A percentile compares a stretch with the other conserved stretches of the same genome.
These are phyloP conservation scores for Nasonovia ribisnigri DNA, from an alignment of 2,888 invertebrate genomes.

Conservation along the genomic window DNA sequence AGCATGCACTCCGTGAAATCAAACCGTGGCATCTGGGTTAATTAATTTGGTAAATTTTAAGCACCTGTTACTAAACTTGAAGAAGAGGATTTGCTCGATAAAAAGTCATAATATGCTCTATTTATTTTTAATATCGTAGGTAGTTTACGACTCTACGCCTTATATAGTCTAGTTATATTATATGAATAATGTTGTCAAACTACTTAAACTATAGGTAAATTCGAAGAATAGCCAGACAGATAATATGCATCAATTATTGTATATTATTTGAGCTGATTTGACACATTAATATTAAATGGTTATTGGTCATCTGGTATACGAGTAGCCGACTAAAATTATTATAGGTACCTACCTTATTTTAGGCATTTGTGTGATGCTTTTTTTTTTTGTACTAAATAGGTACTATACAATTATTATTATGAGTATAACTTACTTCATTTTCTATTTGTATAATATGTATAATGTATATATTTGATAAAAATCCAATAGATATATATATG, in stretches of 20 bases:
- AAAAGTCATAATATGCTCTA: neutral
- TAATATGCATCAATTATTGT: neutral
- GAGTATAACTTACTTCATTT: too few relatives aligned
- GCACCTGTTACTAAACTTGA: neutral
- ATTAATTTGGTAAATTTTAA: neutral
- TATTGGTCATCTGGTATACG: neutral
- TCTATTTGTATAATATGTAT: too few relatives aligned
- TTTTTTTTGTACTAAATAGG: too few relatives aligned
- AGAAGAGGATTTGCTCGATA: neutral
- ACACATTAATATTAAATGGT: neutral
- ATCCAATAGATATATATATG: too few relatives aligned
- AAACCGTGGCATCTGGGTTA: neutral
- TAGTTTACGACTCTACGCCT: neutral
- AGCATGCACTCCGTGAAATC: neutral
- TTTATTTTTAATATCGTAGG: neutral
- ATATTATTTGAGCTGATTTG: neutral
- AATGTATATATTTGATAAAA: too few relatives aligned
- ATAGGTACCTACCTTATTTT: too few relatives aligned
- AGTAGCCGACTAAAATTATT: too few relatives aligned
- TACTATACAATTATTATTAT: too few relatives aligned
- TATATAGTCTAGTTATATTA: neutral
- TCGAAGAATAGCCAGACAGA: neutral
- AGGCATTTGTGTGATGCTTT: too few relatives aligned
- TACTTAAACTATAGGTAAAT: neutral
- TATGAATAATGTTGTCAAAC: neutral